These are phyloP conservation scores for Horisme vitalbata DNA, from an alignment of 2,888 invertebrate species.

Conservation along the genomic window DNA sequence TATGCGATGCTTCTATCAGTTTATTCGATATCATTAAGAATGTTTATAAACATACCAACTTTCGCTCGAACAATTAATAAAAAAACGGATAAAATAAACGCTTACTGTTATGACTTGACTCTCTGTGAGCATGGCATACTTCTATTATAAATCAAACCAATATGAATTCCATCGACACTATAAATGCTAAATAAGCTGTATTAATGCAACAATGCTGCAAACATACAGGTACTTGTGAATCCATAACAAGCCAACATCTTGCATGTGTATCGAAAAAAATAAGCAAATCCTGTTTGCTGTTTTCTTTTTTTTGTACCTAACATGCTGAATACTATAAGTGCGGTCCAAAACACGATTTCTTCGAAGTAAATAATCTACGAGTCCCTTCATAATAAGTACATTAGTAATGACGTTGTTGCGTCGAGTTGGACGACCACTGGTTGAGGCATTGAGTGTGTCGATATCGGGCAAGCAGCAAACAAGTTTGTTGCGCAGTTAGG, in stretches of 20 bases:
- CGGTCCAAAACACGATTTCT: constrained; percentile 2
- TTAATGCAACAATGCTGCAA: constrained; percentile 23
- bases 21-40: constrained; percentile 4
- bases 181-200: constrained; percentile 37
- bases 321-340: constrained; percentile 5
- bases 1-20: no score
- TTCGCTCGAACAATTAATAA: no score
- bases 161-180: constrained; percentile 39
- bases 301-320: constrained; percentile 10
- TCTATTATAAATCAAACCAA: constrained; percentile 40
- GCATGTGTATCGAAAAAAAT: constrained; percentile 16
- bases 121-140: constrained; percentile 37
- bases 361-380: not conserved
- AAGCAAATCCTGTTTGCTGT: constrained; percentile 15
- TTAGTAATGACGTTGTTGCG: constrained; percentile 16
- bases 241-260: constrained; percentile 11
- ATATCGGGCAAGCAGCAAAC: constrained; percentile 47
- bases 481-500: constrained; percentile 57
- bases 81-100: constrained; percentile 27
- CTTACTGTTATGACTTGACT: constrained; percentile 41
- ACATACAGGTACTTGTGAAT: no score
- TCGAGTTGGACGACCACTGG: no score
- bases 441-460: constrained; percentile 32
- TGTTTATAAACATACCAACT: constrained; percentile 6
- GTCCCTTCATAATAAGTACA: constrained; percentile 16